phyloP scores from a whole-genome alignment of 2,797 vertebrate genomes.

The Spinus pinus region DNA sequence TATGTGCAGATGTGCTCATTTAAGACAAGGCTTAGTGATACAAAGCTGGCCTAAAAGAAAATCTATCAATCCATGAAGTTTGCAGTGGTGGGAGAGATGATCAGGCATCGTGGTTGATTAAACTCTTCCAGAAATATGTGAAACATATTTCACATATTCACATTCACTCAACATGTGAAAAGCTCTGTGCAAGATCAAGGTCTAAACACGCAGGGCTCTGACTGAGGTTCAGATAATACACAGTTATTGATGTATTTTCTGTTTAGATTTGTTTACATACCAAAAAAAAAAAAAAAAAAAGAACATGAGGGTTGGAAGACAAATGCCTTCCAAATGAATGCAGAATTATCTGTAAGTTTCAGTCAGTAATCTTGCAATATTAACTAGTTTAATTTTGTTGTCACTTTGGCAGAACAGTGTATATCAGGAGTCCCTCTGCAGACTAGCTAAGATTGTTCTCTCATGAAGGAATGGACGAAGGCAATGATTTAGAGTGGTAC shows the following conservation, averaged over 20 bases:
- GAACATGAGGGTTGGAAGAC: background rate
- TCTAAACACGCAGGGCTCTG: background rate
- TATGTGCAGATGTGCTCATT: background rate
- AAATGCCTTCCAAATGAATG: background rate
- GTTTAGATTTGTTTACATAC: background rate
- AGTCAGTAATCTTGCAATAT: background rate
- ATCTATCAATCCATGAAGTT: background rate
- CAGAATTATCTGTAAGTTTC: background rate
- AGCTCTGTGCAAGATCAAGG: background rate
- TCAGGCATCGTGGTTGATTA: fast-evolving
- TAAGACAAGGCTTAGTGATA: background rate
- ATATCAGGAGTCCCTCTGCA: background rate
- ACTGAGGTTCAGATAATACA: background rate
- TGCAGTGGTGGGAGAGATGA: background rate
- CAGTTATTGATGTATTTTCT: background rate
- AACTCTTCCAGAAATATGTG: background rate
- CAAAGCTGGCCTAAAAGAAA: background rate
- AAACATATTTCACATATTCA: too few species aligned
- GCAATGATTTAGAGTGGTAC: background rate
- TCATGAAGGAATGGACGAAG: background rate
- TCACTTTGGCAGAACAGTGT: background rate
- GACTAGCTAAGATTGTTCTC: background rate
- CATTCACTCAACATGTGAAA: background rate
- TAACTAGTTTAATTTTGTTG: background rate
- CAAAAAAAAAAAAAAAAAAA: background rate